A percentile compares a stretch with the other conserved stretches of the same genome.
These are phyloP conservation scores for Ostrea edulis DNA, from an alignment of 1,140 invertebrate genomes.

Conservation along the genomic window DNA sequence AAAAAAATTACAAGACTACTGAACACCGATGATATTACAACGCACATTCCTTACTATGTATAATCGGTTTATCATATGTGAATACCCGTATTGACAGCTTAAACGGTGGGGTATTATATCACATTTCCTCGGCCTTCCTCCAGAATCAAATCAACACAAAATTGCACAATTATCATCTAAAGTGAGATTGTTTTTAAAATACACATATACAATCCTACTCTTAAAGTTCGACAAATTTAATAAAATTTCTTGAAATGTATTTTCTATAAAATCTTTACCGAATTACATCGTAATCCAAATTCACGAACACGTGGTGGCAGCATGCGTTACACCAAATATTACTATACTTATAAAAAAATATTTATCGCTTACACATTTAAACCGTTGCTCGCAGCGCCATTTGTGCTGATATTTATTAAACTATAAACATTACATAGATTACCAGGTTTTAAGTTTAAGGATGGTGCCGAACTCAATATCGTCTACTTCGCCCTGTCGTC, in stretches of 20 bases:
- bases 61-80: not conserved
- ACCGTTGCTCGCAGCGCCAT: not conserved
- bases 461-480: too few species aligned
- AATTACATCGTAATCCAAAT: not conserved
- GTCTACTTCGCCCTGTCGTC: too few species aligned
- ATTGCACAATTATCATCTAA: not conserved
- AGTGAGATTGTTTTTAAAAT: not conserved
- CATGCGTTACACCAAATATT: not conserved
- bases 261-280: not conserved
- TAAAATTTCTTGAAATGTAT: not conserved
- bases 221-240: not conserved
- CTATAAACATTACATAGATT: too few species aligned
- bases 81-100: not conserved
- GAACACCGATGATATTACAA: not conserved
- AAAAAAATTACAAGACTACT: not conserved
- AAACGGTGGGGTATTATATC: not conserved
- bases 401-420: not conserved
- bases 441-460: too few species aligned
- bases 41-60: not conserved
- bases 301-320: not conserved
- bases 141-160: not conserved
- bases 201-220: not conserved
- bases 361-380: not conserved
- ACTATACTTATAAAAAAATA: not conserved
- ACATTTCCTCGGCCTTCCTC: not conserved